Evolutionary conservation across 2,113 vertebrate genomes (phyloP).

Genomic region (Erythrolamprus reginae): DNA sequence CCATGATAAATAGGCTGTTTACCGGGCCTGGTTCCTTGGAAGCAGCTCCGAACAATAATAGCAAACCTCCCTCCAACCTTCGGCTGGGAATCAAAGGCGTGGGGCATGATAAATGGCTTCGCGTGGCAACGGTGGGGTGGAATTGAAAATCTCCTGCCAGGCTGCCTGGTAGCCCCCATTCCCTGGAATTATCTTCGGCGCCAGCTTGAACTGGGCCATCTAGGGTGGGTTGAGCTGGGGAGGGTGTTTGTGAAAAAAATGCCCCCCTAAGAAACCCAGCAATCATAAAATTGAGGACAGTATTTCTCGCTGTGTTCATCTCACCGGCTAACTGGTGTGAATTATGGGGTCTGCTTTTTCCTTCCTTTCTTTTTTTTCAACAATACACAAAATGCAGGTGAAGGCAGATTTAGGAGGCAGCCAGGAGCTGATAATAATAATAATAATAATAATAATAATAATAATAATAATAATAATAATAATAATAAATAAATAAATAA

Average conservation of each 20-base stretch:
- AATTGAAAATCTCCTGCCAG: constrained; percentile 41
- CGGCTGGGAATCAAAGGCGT: background rate
- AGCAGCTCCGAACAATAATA: constrained; percentile 28
- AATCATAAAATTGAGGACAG: constrained; percentile 72
- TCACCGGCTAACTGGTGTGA: constrained; percentile 61
- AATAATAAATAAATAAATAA: no score
- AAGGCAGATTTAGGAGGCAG: constrained; percentile 16
- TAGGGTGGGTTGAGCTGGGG: constrained; percentile 57
- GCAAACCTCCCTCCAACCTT: constrained; percentile 47
- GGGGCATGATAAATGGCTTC: constrained; percentile 47
- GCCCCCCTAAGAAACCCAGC: constrained; percentile 50
- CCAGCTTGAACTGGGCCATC: constrained; percentile 62
- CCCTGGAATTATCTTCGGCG: constrained; percentile 51
- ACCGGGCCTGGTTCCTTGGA: constrained; percentile 31
- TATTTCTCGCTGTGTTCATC: constrained; percentile 66
- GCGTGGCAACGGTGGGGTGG: constrained; percentile 36
- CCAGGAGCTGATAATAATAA: fast-evolving
- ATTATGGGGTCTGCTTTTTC: constrained; percentile 50
- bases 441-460: no score
- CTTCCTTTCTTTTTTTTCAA: background rate
- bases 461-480: no score
- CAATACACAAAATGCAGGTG: constrained; percentile 49
- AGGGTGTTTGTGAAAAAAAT: constrained; percentile 36
- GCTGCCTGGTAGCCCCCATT: background rate
- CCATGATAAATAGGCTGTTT: constrained; percentile 47